phyloP scores from a whole-genome alignment of 2,888 invertebrate species.

The Philhelius pedissequus region DNA sequence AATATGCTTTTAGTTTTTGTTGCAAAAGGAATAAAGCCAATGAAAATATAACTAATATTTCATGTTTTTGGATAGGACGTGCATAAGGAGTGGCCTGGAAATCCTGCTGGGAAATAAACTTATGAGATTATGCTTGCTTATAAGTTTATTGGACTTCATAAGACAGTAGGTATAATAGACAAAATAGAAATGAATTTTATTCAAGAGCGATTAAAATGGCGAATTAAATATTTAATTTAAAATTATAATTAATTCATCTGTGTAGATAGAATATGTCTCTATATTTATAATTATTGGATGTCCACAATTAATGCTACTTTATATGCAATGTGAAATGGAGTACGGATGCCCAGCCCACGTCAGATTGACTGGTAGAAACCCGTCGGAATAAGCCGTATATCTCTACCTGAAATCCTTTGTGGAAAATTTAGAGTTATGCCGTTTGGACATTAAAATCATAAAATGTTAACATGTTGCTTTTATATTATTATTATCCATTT shows the following conservation, averaged over 20 bases:
- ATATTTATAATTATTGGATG: too few relatives aligned
- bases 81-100: slow-evolving; percentile 1
- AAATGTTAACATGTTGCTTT: too few relatives aligned
- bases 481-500: too few relatives aligned
- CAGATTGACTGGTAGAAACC: too few relatives aligned
- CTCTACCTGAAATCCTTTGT: too few relatives aligned
- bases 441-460: too few relatives aligned
- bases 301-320: too few relatives aligned
- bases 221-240: slow-evolving; percentile 20
- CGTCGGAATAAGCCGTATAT: too few relatives aligned
- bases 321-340: too few relatives aligned
- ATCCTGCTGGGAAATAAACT: slow-evolving; percentile 49
- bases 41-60: slow-evolving; percentile 51
- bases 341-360: too few relatives aligned
- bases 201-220: not conserved
- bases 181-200: not conserved
- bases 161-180: not conserved
- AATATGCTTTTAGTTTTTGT: not conserved
- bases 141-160: slow-evolving; percentile 45
- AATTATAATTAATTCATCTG: not conserved
- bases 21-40: slow-evolving; percentile 6
- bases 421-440: too few relatives aligned
- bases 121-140: slow-evolving; percentile 39
- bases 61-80: slow-evolving; percentile 27
- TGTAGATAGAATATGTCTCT: too few relatives aligned